Conservation (phyloP, 2,797 vertebrate genomes). For the Chaetophractus vellerosus region DNA sequence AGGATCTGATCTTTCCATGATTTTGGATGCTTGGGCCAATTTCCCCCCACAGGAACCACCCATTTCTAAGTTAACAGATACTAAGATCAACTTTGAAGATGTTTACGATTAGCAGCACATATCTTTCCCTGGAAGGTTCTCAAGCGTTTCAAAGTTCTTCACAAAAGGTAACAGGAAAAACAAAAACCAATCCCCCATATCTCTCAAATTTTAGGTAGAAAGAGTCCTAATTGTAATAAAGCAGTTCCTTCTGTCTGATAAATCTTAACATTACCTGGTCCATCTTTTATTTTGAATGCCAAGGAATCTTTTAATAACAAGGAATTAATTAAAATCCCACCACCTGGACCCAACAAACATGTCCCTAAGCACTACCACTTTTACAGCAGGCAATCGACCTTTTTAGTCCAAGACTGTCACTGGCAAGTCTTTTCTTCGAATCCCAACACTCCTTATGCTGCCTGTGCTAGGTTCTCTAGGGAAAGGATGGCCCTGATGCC, state of each 20-base stretch:
- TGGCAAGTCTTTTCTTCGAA: accelerated
- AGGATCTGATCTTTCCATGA: accelerated
- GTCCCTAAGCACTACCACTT: accelerated
- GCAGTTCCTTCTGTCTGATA: accelerated
- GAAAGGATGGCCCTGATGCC: background rate
- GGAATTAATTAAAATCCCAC: background rate
- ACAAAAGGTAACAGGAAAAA: background rate
- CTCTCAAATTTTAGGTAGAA: background rate
- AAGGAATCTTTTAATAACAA: background rate
- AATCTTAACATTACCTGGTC: accelerated
- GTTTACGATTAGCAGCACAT: background rate
- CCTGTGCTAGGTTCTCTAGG: background rate
- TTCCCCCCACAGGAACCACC: background rate
- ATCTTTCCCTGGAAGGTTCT: background rate
- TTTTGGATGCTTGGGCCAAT: too few species aligned
- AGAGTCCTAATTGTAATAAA: background rate
- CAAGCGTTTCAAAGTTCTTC: background rate
- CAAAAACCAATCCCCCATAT: accelerated
- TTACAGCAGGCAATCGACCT: accelerated
- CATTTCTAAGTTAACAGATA: accelerated
- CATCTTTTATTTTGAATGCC: accelerated
- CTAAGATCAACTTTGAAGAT: accelerated
- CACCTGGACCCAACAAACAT: background rate
- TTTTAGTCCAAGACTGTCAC: background rate
- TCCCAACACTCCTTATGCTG: accelerated